Conservation (phyloP, 2,113 vertebrate species). For the Suricata suricatta region DNA sequence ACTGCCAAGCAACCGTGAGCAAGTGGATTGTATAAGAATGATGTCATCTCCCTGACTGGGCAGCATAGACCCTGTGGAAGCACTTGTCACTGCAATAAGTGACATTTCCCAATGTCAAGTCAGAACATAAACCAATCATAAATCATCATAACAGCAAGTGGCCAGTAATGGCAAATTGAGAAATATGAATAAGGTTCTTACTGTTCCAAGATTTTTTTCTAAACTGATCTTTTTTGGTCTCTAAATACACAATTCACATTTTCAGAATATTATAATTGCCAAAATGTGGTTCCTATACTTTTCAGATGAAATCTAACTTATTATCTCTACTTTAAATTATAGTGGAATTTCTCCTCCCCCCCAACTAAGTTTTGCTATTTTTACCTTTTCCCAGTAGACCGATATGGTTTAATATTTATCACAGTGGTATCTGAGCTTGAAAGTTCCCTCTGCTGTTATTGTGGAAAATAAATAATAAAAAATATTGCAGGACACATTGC, state of each 20-base stretch:
- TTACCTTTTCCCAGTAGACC: background rate
- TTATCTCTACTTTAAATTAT: background rate
- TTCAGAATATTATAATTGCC: background rate
- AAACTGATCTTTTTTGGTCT: background rate
- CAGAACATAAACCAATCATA: conserved; percentile 23
- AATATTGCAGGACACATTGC: background rate
- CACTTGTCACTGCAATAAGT: conserved; percentile 7
- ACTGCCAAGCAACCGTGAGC: background rate
- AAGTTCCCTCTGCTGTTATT: background rate
- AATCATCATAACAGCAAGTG: background rate
- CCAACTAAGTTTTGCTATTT: background rate
- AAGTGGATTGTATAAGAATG: conserved; percentile 20
- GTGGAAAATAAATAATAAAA: conserved; percentile 20
- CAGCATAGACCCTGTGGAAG: background rate
- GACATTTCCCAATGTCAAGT: conserved; percentile 32
- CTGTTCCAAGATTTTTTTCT: background rate
- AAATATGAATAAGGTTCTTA: background rate
- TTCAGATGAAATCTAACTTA: background rate
- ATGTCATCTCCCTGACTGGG: background rate
- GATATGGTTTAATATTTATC: background rate
- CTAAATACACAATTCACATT: background rate
- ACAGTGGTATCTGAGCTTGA: background rate
- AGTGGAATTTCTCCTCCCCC: background rate
- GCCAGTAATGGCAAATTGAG: background rate
- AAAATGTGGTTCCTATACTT: background rate